Conservation (phyloP, 2,888 invertebrate species). For the Ferrisia virgata region DNA sequence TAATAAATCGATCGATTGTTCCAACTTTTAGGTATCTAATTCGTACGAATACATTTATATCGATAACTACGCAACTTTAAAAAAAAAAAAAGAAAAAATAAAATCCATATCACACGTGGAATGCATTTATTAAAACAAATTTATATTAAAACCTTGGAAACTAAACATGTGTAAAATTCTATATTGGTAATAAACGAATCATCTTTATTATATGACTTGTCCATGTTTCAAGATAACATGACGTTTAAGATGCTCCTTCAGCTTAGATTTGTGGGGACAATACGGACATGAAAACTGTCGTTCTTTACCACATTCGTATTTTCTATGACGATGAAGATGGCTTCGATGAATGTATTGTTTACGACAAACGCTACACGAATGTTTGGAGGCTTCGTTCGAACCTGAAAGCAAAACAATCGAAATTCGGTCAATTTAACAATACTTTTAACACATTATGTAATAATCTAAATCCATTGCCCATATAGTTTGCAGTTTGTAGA, state of each 20-base stretch:
- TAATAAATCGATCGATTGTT: no score
- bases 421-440: no score
- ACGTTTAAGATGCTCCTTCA: slow-evolving; percentile 49
- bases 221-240: slow-evolving; percentile 48
- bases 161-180: not conserved
- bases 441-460: no score
- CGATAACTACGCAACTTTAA: not conserved
- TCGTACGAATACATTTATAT: no score
- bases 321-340: slow-evolving; percentile 50
- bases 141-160: not conserved
- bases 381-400: not conserved
- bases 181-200: not conserved
- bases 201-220: not conserved
- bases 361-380: slow-evolving; percentile 46
- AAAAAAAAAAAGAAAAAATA: not conserved
- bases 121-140: not conserved
- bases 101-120: not conserved
- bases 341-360: slow-evolving; percentile 48
- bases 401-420: not conserved
- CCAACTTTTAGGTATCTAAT: no score
- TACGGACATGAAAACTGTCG: slow-evolving; percentile 50
- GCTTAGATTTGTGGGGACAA: slow-evolving; percentile 50
- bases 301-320: slow-evolving; percentile 51
- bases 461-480: no score
- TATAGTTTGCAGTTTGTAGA: no score